These are phyloP conservation scores for Acheta domesticus DNA, from an alignment of 2,888 invertebrate genomes.

Conservation along the genomic window DNA sequence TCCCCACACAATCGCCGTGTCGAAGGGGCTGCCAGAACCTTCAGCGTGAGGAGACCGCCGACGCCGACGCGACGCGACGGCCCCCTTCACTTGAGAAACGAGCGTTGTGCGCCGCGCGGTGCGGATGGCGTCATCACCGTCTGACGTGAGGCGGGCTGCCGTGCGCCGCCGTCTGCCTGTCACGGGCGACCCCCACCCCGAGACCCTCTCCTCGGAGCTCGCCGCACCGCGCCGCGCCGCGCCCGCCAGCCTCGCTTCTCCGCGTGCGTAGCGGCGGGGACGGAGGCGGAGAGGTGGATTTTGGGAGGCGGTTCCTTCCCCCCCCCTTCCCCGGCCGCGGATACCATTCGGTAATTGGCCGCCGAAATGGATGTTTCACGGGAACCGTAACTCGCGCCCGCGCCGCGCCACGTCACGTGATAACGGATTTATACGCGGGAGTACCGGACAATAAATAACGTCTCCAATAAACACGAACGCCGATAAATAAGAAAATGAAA, in stretches of 20 bases:
- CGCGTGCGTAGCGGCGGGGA: too few relatives aligned
- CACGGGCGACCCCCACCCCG: not conserved
- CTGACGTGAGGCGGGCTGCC: too few relatives aligned
- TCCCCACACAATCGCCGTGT: too few relatives aligned
- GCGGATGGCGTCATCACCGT: too few relatives aligned
- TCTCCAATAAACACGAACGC: conserved; percentile 7
- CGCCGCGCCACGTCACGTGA: not conserved
- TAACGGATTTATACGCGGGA: conserved; percentile 1
- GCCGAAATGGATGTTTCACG: conserved; percentile 9
- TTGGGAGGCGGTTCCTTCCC: not conserved
- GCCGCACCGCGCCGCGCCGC: not conserved
- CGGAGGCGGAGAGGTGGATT: not conserved
- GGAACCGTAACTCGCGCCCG: not conserved
- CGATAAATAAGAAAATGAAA: not conserved
- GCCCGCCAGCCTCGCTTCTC: too few relatives aligned
- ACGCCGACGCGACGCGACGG: too few relatives aligned
- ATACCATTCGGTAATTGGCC: not conserved
- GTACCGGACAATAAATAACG: not conserved
- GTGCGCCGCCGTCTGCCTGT: not conserved
- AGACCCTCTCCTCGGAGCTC: not conserved
- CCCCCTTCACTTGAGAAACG: too few relatives aligned
- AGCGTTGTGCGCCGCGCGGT: too few relatives aligned
- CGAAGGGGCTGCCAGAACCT: too few relatives aligned
- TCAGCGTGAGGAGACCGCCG: too few relatives aligned
- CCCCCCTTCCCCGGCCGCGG: not conserved